Conservation (phyloP, 2,113 vertebrate species). For the Limnothrissa miodon region DNA sequence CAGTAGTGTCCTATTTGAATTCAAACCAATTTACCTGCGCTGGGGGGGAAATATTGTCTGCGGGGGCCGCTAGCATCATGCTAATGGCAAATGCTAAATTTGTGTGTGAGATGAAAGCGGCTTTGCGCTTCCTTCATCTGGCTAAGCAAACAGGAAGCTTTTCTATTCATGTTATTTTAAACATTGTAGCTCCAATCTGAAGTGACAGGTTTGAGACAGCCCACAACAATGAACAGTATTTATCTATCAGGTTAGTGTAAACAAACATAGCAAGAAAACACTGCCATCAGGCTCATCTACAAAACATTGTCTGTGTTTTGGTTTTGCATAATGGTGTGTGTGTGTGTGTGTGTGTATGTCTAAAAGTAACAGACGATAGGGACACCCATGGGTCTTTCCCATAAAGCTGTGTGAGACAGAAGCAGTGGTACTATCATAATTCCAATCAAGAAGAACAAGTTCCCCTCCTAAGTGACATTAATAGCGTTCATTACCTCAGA, state of each 20-base stretch:
- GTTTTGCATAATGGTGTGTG: conserved; percentile 31
- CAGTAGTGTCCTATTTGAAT: conserved; percentile 40
- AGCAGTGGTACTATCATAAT: conserved; percentile 24
- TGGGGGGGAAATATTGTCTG: conserved; percentile 1
- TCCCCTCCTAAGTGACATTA: not conserved
- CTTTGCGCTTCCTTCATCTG: conserved; percentile 39
- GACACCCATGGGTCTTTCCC: not conserved
- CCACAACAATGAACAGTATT: conserved; percentile 35
- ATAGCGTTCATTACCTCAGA: not conserved
- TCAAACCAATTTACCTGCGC: conserved; percentile 53
- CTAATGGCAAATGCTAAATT: conserved; percentile 43
- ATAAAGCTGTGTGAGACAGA: not conserved
- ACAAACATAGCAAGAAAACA: conserved; percentile 18
- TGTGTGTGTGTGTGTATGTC: not conserved
- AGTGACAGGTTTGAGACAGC: conserved; percentile 40
- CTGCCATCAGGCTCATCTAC: conserved; percentile 41
- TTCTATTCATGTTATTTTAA: conserved; percentile 45
- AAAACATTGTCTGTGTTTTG: conserved; percentile 39
- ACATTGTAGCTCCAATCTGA: conserved; percentile 42
- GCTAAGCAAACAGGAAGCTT: conserved; percentile 40
- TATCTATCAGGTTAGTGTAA: conserved; percentile 24
- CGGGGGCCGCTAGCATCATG: conserved; percentile 33
- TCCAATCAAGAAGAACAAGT: conserved; percentile 24
- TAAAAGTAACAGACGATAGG: conserved; percentile 34
- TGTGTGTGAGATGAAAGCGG: conserved; percentile 26